Evolutionary conservation across 1,140 invertebrate genomes (phyloP).

Genomic region (Procambarus clarkii): DNA sequence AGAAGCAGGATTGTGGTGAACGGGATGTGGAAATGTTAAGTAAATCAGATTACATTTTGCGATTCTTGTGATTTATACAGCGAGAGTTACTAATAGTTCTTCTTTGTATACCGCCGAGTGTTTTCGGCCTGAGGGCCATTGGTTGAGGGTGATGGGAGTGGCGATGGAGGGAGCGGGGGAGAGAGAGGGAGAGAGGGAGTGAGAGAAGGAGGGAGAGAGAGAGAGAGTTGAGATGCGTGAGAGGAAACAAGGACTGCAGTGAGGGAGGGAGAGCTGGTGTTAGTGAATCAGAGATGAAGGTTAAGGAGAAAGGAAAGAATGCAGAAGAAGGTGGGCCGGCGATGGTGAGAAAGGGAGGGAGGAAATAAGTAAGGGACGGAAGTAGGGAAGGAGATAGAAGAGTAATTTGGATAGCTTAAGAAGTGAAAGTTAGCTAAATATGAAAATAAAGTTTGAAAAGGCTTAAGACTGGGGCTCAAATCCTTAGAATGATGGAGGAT

Average conservation of each 20-base stretch:
- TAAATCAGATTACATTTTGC: no score
- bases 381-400: not conserved
- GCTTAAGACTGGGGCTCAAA: no score
- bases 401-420: no score
- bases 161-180: no score
- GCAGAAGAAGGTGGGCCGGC: not conserved
- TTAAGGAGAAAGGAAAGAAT: not conserved
- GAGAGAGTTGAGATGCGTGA: not conserved
- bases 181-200: not conserved
- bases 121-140: not conserved
- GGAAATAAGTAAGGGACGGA: not conserved
- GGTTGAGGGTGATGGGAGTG: no score
- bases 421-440: no score
- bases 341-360: no score
- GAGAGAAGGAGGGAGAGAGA: not conserved
- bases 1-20: no score
- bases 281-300: not conserved
- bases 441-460: no score
- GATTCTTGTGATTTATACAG: no score
- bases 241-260: not conserved
- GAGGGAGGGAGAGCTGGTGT: not conserved
- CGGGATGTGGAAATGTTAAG: no score
- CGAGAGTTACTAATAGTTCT: not conserved
- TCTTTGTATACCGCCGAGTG: not conserved
- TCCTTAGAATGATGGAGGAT: no score